Evolutionary conservation across 2,797 vertebrate genomes (phyloP).

Genomic region (Lagodon rhomboides): DNA sequence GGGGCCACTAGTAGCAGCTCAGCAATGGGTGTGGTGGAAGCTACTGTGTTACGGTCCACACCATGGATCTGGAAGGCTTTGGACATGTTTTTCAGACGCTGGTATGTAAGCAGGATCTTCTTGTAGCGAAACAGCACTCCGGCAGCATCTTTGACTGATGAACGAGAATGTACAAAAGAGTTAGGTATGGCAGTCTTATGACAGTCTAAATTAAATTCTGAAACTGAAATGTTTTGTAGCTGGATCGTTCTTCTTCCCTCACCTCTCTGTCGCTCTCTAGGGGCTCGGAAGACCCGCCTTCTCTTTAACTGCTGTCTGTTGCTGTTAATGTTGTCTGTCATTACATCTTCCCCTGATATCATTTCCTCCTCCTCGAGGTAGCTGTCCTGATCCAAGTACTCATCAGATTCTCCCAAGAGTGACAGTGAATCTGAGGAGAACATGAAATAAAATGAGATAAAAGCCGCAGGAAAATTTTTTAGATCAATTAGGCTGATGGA

Average conservation of each 20-base stretch:
- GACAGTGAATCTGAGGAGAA: constrained; percentile 80
- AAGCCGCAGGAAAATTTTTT: not conserved
- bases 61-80: constrained; percentile 94
- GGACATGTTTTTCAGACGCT: constrained; percentile 94
- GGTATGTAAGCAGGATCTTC: constrained; percentile 94
- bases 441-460: constrained; percentile 11
- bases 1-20: constrained; percentile 94
- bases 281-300: constrained; percentile 85
- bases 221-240: constrained; percentile 3
- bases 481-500: not conserved
- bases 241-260: constrained; percentile 32
- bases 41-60: constrained; percentile 94
- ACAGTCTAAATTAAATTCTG: not conserved
- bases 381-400: constrained; percentile 83
- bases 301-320: constrained; percentile 82
- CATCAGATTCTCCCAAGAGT: constrained; percentile 84
- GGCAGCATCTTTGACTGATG: constrained; percentile 91
- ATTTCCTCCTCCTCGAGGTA: constrained; percentile 86
- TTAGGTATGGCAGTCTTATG: not conserved
- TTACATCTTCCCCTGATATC: constrained; percentile 82
- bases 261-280: constrained; percentile 92
- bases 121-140: constrained; percentile 95
- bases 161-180: not conserved
- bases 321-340: constrained; percentile 80
- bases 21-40: constrained; percentile 93